phyloP scores from a whole-genome alignment of 2,888 invertebrate genomes.

The Acrobasis repandana region DNA sequence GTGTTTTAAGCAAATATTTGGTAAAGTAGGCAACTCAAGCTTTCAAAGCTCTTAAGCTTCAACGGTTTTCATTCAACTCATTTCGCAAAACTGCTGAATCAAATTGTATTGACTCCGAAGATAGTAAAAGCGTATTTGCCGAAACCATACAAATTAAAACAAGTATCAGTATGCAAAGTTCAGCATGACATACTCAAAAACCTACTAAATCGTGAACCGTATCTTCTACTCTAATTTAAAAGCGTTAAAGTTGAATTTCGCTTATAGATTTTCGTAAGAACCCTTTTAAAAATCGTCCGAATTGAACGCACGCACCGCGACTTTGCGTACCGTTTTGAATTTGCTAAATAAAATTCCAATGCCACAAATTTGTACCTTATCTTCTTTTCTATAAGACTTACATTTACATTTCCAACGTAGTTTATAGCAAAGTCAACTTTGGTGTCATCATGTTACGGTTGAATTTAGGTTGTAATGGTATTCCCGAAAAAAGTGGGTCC shows the following conservation, averaged over 20 bases:
- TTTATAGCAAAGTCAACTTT: conserved; percentile 33
- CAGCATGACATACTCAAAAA: conserved; percentile 49
- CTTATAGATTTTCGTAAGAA: conserved; percentile 30
- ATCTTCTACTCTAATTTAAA: conserved; percentile 23
- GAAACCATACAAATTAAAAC: conserved; percentile 41
- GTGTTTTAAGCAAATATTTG: too few relatives aligned
- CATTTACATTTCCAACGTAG: conserved; percentile 35
- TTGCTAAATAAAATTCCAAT: conserved; percentile 51
- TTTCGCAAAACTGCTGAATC: background rate
- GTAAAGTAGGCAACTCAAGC: background rate
- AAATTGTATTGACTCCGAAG: conserved; percentile 33
- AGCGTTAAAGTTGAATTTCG: conserved; percentile 26
- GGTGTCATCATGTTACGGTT: conserved; percentile 37
- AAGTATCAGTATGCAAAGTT: conserved; percentile 53
- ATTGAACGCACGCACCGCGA: conserved; percentile 57
- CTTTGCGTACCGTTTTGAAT: conserved; percentile 67
- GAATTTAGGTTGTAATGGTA: conserved; percentile 34
- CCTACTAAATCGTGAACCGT: conserved; percentile 24
- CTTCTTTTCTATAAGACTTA: conserved; percentile 30
- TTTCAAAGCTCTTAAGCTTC: background rate
- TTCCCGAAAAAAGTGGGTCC: conserved; percentile 68
- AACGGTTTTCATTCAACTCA: conserved; percentile 9
- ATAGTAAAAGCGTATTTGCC: conserved; percentile 56
- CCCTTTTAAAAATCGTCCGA: conserved; percentile 57
- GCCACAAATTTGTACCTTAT: conserved; percentile 52